Evolutionary conservation across 2,888 invertebrate species (phyloP).

Genomic region (Amblyjoppa fuscipennis): DNA sequence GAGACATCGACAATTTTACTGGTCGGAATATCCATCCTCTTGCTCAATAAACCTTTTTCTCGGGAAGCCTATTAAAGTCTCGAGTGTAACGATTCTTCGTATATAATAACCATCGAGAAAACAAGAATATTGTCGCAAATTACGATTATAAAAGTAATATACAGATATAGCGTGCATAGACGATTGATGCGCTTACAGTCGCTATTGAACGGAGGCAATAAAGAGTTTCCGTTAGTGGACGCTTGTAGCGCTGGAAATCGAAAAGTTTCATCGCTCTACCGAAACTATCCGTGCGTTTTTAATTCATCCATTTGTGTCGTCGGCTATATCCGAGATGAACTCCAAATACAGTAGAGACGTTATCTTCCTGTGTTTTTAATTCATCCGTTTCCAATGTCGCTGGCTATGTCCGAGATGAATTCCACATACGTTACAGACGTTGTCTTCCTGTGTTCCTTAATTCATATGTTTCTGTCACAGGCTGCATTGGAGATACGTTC

Average conservation of each 20-base stretch:
- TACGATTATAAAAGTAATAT: slow-evolving; percentile 30
- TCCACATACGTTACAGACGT: too few relatives aligned
- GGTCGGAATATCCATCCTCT: slow-evolving; percentile 76
- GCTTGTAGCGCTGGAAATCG: slow-evolving; percentile 23
- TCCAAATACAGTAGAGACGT: not conserved
- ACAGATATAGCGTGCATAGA: not conserved
- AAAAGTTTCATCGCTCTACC: not conserved
- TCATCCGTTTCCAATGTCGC: too few relatives aligned
- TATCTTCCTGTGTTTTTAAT: too few relatives aligned
- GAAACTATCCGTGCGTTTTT: not conserved
- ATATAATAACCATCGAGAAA: not conserved
- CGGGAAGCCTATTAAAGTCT: not conserved
- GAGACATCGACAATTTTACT: slow-evolving; percentile 78
- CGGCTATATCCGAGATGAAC: not conserved
- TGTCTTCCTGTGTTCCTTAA: too few relatives aligned
- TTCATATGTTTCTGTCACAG: too few relatives aligned
- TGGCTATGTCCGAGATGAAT: too few relatives aligned
- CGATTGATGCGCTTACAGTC: not conserved
- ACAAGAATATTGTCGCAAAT: slow-evolving; percentile 2
- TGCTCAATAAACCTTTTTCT: not conserved
- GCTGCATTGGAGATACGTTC: too few relatives aligned
- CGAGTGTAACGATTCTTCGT: slow-evolving; percentile 10
- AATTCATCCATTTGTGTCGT: not conserved
- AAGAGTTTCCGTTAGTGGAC: not conserved
- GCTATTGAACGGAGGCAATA: slow-evolving; percentile 15